Evolutionary conservation across 2,797 vertebrate species (phyloP).

Genomic region (Spinus pinus): DNA sequence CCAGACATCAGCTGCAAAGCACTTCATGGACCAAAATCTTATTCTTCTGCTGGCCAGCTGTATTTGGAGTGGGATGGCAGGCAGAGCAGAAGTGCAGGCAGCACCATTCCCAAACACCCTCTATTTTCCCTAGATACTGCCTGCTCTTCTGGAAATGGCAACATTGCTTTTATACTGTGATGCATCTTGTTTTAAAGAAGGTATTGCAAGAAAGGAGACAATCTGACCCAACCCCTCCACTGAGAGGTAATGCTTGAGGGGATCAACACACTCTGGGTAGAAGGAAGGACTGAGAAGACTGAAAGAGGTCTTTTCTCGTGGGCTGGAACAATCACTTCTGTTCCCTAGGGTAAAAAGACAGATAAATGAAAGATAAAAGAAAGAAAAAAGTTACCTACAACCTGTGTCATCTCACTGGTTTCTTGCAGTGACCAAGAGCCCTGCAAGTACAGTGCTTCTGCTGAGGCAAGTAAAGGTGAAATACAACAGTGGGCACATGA

Average conservation of each 20-base stretch:
- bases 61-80: fast-evolving
- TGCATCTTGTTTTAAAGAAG: neutral
- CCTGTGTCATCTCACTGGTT: neutral
- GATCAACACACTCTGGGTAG: neutral
- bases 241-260: neutral
- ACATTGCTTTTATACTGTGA: neutral
- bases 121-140: neutral
- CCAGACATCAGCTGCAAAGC: neutral
- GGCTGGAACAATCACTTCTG: neutral
- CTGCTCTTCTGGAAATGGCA: neutral
- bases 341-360: neutral
- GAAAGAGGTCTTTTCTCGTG: neutral
- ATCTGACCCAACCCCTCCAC: neutral
- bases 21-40: neutral
- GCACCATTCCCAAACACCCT: neutral
- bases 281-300: neutral
- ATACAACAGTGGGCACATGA: neutral
- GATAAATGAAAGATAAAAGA: neutral
- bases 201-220: neutral
- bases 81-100: neutral
- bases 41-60: neutral
- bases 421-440: neutral
- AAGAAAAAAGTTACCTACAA: neutral
- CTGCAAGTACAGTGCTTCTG: neutral
- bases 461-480: neutral